These are phyloP conservation scores for Drosophila azteca DNA, from an alignment of 1,140 invertebrate genomes.

Conservation along the genomic window DNA sequence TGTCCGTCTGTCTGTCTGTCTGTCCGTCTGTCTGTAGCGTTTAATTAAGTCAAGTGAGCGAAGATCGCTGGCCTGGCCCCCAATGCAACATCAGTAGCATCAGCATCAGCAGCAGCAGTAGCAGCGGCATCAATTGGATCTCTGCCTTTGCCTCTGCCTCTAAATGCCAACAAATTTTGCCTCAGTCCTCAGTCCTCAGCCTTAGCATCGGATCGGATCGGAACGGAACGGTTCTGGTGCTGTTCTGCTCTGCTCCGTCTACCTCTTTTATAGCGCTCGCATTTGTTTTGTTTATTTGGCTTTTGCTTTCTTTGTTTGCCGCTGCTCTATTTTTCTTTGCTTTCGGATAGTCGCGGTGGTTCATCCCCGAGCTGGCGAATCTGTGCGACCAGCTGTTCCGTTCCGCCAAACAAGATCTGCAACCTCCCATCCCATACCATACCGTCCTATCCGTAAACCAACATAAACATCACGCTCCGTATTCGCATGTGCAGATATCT, in stretches of 20 bases:
- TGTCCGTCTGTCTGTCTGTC: slow-evolving; percentile 29
- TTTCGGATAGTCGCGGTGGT: slow-evolving; percentile 3
- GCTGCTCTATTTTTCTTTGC: slow-evolving; percentile 51
- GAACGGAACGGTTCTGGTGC: slow-evolving; percentile 11
- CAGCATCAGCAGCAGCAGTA: slow-evolving; percentile 7
- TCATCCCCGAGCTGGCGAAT: slow-evolving; percentile 43
- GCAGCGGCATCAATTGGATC: slow-evolving; percentile 44
- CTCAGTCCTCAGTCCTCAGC: slow-evolving; percentile 16
- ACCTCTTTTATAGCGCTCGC: slow-evolving; percentile 50
- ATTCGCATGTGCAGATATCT: slow-evolving; percentile 23
- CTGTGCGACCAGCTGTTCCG: slow-evolving; percentile 66
- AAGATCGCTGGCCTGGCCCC: slow-evolving; percentile 56
- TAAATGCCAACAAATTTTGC: slow-evolving; percentile 74
- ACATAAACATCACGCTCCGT: slow-evolving; percentile 42
- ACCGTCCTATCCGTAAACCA: neutral
- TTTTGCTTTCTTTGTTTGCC: slow-evolving; percentile 71
- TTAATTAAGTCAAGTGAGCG: slow-evolving; percentile 81
- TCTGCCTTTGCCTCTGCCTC: slow-evolving; percentile 45
- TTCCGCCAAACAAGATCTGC: slow-evolving; percentile 40
- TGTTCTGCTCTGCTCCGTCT: slow-evolving; percentile 1
- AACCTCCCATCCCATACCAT: slow-evolving; percentile 4
- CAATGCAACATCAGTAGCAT: slow-evolving; percentile 40
- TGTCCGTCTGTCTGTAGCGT: slow-evolving; percentile 45
- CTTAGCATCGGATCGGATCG: slow-evolving; percentile 22
- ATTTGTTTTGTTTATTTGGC: slow-evolving; percentile 80